These are phyloP conservation scores for Argyrosomus regius DNA, from an alignment of 2,797 vertebrate genomes.

Conservation along the genomic window DNA sequence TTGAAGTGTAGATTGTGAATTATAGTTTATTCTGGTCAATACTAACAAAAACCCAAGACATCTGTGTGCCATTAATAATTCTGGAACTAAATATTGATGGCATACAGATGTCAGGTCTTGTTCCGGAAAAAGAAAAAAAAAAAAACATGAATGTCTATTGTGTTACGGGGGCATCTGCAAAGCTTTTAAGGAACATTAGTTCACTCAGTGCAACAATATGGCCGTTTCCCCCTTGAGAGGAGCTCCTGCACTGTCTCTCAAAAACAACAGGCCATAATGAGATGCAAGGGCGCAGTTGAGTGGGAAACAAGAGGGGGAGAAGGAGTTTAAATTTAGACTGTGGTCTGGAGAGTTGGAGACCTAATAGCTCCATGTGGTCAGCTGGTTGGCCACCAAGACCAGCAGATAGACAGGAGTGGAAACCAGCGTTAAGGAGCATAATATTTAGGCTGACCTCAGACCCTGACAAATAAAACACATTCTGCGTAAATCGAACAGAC, in stretches of 20 bases:
- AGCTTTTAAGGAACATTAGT: slow-evolving; percentile 25
- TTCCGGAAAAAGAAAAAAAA: slow-evolving; percentile 22
- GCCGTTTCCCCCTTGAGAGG: slow-evolving; percentile 46
- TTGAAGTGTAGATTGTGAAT: background rate
- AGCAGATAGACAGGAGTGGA: slow-evolving; percentile 68
- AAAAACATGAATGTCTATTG: background rate
- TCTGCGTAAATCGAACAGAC: slow-evolving; percentile 58
- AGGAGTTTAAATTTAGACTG: slow-evolving; percentile 78
- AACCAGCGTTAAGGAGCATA: slow-evolving; percentile 61
- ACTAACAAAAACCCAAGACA: slow-evolving; percentile 18
- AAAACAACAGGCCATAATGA: slow-evolving; percentile 74
- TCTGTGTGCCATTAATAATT: slow-evolving; percentile 32
- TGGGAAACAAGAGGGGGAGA: slow-evolving; percentile 56
- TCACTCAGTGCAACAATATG: slow-evolving; percentile 50
- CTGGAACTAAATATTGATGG: slow-evolving; percentile 17
- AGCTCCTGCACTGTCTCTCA: slow-evolving; percentile 45
- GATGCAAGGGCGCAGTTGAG: slow-evolving; percentile 62
- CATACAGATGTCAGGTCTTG: background rate
- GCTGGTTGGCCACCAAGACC: slow-evolving; percentile 61
- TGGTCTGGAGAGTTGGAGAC: slow-evolving; percentile 65
- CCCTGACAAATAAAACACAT: slow-evolving; percentile 71
- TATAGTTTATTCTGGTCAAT: background rate
- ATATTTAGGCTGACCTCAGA: slow-evolving; percentile 75
- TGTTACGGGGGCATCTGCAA: slow-evolving; percentile 9
- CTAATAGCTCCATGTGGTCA: slow-evolving; percentile 74